Evolutionary conservation across 2,888 invertebrate genomes (phyloP), one percentile per base, ranked within the genome.

Genomic region (Drosophila cognata): DNA sequence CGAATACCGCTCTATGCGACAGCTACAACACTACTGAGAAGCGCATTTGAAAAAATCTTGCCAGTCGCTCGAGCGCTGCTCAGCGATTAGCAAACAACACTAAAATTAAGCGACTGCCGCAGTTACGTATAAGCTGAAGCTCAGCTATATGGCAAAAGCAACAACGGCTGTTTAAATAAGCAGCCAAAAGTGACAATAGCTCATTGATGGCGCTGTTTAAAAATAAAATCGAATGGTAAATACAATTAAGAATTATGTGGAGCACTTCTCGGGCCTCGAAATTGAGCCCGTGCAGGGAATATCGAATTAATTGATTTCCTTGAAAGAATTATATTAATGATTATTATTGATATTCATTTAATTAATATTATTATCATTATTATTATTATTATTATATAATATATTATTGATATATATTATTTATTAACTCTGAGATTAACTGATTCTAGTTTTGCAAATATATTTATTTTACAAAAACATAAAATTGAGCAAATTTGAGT

Each of bases 161-260:
- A 62, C 50, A 52, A 35, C 50, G 10, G 50, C 41, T 66, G 63
- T 56, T 38, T 46, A 60, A 55, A 55, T 18, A 72, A 21, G 25
- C 56, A 38, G 43, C 59, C 13, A 58, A 53, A 73, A 96, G 55
- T 18, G 48, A 55, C 33, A 31, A 33, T 11, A 48, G 41, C 41
- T 48, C 46, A 59, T 63, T 25, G 50, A 38, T 31, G 38, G 48
- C 33, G 60, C 11, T 64, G 58, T 50, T 59, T 35, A 29, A 51
- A 61, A 38, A 31, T 29, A 64, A 13, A 63, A 64, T 61, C 53
- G 55, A 31, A 51, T 55, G 50, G 53, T 28, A 48, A 48, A 56
- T 56, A 10, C 3, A 21, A n/a, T 16, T 13, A 28, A 8, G 51
- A 50, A 58, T 51, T 46, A 21, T 64, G 63, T 41, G 50, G 60